Evolutionary conservation across 2,113 vertebrate species (phyloP), one percentile per base, ranked within the genome.

Genomic region (Malaclemys terrapin): DNA sequence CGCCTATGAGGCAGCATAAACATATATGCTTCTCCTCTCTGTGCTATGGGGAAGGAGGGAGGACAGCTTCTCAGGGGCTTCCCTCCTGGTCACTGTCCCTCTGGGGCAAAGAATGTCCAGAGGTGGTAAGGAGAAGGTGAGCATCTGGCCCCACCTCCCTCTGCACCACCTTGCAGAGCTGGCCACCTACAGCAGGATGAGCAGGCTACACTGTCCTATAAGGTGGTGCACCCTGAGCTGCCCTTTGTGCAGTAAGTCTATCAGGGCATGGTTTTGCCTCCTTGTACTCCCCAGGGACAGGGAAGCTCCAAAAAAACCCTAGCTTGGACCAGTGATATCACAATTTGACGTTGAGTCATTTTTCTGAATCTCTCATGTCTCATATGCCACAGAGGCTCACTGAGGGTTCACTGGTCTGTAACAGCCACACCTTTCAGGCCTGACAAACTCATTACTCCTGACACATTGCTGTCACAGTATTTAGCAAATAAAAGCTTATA

Each of bases 351-450:
- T 14, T 11, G 54, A n/a, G 49, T 47, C 27, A n/a, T 81, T 9
- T 19, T 69, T 69, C 17, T 2, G 57, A 53, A 56, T 9, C 47
- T 45, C 3, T 59, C 27, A 3, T 42, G 20, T 1, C 42, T 90
- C 65, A 13, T 22, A 82, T 47, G 47, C 2, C 8, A 35, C 85
- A 93, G 31, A 35, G n/a, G 81, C 0, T 0, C 9, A 8, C 62
- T 78, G 56, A 27, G 56, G 56, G 56, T 25, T 57, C 56, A 57
- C 10, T 11, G 24, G 9, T 56, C 54, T 56, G 54, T 56, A 56
- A 57, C 24, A 57, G 54, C 22, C 54, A 56, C 20, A 56, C 22
- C 9, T 24, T 24, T 56, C 22, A 56, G 54, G 11, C 57, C 57
- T 59, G 11, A 59, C 57, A 29, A 59, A 59, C 57, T 59, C 57